Percentiles rank a stretch among this genome's conserved stretches.
phyloP scores from a whole-genome alignment of 53 echinoderm and acorn worm species.

The Echinarachnius parma region DNA sequence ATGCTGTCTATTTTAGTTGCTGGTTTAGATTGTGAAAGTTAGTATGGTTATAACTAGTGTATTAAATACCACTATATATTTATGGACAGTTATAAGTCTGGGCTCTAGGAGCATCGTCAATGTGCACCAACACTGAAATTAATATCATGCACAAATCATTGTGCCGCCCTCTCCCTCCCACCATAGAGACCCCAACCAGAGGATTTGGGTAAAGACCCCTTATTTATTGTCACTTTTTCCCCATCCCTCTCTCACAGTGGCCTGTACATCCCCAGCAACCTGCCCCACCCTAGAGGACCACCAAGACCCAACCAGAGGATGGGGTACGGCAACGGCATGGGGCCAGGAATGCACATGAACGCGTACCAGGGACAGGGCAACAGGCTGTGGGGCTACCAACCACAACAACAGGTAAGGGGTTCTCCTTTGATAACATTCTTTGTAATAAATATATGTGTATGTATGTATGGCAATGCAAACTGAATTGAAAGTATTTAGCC shows the following conservation, averaged over 20 bases:
- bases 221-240: background rate
- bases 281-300: constrained; percentile 27
- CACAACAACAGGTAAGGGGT: constrained; percentile 23
- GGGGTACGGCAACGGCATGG: constrained; percentile 45
- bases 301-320: constrained; percentile 47
- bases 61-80: too few relatives aligned
- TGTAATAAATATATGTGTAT: background rate
- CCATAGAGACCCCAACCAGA: background rate
- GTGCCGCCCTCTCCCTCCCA: too few relatives aligned
- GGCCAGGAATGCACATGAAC: constrained; percentile 31
- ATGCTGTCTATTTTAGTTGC: too few relatives aligned
- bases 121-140: too few relatives aligned
- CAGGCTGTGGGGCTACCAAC: constrained; percentile 46
- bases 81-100: too few relatives aligned
- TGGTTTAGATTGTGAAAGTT: too few relatives aligned
- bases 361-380: constrained; percentile 23
- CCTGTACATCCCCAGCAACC: constrained; percentile 36
- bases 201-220: background rate
- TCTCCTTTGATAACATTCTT: background rate
- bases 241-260: background rate
- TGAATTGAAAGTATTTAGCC: too few relatives aligned
- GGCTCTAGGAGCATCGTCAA: too few relatives aligned
- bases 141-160: too few relatives aligned
- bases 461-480: too few relatives aligned
- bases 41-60: too few relatives aligned